phyloP scores from a whole-genome alignment of 2,888 invertebrate genomes.

The Colostygia pectinataria region DNA sequence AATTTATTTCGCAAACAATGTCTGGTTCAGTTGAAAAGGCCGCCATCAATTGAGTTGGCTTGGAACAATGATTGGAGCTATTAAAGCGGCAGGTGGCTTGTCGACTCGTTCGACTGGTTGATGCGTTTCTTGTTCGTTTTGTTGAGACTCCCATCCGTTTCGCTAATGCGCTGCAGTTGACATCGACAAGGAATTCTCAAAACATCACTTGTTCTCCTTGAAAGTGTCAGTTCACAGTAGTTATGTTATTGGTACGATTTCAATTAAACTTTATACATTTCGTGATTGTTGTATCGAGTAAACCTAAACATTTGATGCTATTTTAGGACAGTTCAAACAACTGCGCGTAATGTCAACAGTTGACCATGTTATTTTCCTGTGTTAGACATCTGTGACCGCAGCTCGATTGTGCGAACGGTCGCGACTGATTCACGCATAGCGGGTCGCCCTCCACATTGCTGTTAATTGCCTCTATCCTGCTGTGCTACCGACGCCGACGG shows the following conservation, averaged over 20 bases:
- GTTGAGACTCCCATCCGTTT: slow-evolving; percentile 1
- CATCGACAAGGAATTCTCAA: slow-evolving; percentile 6
- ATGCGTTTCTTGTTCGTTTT: slow-evolving; percentile 8
- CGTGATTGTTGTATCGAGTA: background rate
- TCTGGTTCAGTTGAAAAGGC: slow-evolving; percentile 3
- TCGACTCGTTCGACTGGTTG: background rate
- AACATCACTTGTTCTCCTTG: slow-evolving; percentile 13
- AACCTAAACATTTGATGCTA: background rate
- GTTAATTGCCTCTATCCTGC: slow-evolving; percentile 16
- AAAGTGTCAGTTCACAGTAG: background rate
- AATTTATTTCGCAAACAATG: slow-evolving; percentile 15
- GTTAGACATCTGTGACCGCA: background rate
- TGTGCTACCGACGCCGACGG: background rate
- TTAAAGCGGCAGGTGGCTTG: slow-evolving; percentile 6
- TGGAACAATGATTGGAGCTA: slow-evolving; percentile 1
- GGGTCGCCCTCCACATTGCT: slow-evolving; percentile 10
- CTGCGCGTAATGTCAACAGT: background rate
- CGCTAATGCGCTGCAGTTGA: slow-evolving; percentile 5
- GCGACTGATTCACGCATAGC: slow-evolving; percentile 10
- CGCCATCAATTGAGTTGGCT: slow-evolving; percentile 7
- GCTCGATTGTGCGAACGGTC: background rate
- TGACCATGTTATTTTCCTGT: background rate
- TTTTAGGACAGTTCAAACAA: background rate
- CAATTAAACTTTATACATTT: slow-evolving; percentile 3
- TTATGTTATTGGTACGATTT: slow-evolving; percentile 8